These are phyloP conservation scores for Regulus satrapa DNA, from an alignment of 2,113 vertebrate species.

Conservation along the genomic window DNA sequence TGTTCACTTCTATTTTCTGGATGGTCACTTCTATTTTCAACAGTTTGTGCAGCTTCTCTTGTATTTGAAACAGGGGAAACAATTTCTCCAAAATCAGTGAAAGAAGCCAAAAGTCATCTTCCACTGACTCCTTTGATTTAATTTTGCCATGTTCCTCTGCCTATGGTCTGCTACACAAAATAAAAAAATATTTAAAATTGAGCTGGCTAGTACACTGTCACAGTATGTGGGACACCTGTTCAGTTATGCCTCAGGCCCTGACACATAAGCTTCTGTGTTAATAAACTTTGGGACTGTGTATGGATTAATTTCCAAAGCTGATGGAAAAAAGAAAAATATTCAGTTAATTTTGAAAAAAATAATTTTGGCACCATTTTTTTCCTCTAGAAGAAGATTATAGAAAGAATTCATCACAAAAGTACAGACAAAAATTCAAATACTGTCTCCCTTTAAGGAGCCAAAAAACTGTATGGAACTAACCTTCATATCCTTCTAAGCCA, in stretches of 20 bases:
- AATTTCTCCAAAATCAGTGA: not conserved
- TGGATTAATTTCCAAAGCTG: not conserved
- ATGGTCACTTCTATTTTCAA: not conserved
- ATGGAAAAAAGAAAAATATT: not conserved
- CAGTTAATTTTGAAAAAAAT: too few species aligned
- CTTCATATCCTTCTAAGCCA: not conserved
- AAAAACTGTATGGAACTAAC: not conserved
- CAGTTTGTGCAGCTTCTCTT: not conserved
- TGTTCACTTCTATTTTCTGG: not conserved
- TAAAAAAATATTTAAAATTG: not conserved
- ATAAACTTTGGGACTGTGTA: not conserved
- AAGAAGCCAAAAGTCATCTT: not conserved
- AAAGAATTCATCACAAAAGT: not conserved
- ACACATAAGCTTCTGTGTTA: not conserved
- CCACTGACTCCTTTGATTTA: not conserved
- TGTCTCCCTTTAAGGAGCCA: not conserved
- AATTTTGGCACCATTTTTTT: not conserved
- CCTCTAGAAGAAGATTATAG: not conserved
- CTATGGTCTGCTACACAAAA: not conserved
- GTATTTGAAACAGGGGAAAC: not conserved
- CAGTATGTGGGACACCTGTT: not conserved
- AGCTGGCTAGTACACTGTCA: rapidly evolving
- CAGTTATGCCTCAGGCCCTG: not conserved
- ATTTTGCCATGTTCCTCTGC: not conserved
- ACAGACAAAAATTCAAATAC: not conserved